These are phyloP conservation scores for Nematopogon swammerdamellus DNA, from an alignment of 2,888 invertebrate species.

Conservation along the genomic window DNA sequence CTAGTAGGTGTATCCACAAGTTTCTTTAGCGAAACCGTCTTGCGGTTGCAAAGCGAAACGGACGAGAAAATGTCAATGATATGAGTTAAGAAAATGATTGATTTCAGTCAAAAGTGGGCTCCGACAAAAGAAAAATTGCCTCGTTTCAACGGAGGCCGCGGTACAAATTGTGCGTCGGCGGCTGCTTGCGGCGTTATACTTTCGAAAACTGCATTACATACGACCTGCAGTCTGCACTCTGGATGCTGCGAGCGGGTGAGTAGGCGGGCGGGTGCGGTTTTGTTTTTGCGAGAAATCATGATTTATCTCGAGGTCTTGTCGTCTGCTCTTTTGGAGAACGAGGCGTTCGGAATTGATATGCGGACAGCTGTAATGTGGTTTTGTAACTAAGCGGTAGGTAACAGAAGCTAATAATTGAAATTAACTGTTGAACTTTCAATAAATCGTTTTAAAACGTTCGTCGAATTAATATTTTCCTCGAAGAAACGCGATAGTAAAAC, in stretches of 20 bases:
- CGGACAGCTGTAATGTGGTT: too few relatives aligned
- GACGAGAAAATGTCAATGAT: conserved; percentile 27
- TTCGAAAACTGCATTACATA: not conserved
- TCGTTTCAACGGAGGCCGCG: not conserved
- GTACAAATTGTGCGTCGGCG: not conserved
- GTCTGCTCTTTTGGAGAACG: too few relatives aligned
- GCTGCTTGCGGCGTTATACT: not conserved
- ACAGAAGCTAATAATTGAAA: too few relatives aligned
- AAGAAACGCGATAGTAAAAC: too few relatives aligned
- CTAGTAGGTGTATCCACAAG: not conserved
- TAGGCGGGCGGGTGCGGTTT: not conserved
- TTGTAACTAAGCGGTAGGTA: too few relatives aligned
- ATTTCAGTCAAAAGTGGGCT: conserved; percentile 13
- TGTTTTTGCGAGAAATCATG: not conserved
- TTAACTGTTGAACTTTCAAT: too few relatives aligned
- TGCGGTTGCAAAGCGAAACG: not conserved
- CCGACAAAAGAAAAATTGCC: not conserved
- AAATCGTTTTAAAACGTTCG: too few relatives aligned
- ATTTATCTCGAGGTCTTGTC: not conserved
- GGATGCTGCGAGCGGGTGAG: not conserved
- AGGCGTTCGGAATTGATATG: too few relatives aligned
- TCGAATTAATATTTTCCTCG: too few relatives aligned
- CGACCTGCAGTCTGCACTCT: too few relatives aligned
- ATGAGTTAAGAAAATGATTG: conserved; percentile 22
- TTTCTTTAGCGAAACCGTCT: not conserved